Evolutionary conservation across 2,113 vertebrate genomes (phyloP).

Genomic region (Malurus cyaneus): DNA sequence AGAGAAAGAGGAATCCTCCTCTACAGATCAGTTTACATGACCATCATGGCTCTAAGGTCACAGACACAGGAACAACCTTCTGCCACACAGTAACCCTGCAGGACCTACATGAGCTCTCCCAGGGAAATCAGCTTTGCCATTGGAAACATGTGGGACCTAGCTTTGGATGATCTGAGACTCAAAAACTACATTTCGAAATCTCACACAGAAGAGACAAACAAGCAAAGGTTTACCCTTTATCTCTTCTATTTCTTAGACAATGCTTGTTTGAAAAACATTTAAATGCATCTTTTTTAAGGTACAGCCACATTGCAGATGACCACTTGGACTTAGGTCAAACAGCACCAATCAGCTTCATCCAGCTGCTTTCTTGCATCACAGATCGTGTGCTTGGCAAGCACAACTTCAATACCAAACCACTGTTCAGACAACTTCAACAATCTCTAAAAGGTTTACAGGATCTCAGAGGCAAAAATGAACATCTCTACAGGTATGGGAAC

Average conservation of each 20-base stretch:
- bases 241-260: background rate
- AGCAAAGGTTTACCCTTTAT: background rate
- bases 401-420: background rate
- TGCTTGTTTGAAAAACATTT: background rate
- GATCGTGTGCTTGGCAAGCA: background rate
- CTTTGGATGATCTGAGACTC: background rate
- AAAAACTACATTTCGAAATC: background rate
- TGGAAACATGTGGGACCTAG: fast-evolving
- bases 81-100: background rate
- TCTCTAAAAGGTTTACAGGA: background rate
- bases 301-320: background rate
- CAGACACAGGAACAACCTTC: background rate
- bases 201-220: background rate
- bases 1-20: constrained; percentile 33
- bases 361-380: background rate
- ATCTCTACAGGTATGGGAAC: background rate
- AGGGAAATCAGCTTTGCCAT: background rate
- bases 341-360: background rate
- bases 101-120: background rate
- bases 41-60: background rate
- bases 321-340: background rate
- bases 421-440: background rate
- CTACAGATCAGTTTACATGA: constrained; percentile 43
- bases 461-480: background rate
- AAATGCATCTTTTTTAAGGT: background rate